Percentiles rank a stretch among this genome's conserved stretches.
Conservation (phyloP, 2,888 invertebrate genomes). For the Nipponacmea schrenckii region DNA sequence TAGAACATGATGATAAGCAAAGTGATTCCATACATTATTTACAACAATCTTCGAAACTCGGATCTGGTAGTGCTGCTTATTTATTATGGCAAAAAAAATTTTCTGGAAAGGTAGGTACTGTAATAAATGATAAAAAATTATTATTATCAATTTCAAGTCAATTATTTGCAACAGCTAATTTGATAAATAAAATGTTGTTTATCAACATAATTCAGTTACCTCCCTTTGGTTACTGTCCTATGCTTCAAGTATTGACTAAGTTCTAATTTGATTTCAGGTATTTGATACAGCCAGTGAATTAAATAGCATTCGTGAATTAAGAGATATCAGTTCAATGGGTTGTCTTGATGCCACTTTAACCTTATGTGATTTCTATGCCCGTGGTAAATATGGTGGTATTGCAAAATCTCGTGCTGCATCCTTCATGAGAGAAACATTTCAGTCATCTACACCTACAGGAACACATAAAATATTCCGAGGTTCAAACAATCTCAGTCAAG, state of each 20-base stretch:
- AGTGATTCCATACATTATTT: slow-evolving; percentile 45
- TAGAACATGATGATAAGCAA: slow-evolving; percentile 41
- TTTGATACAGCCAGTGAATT: slow-evolving; percentile 50
- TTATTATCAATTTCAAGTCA: not conserved
- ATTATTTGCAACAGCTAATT: too few relatives aligned
- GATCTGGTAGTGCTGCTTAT: slow-evolving; percentile 51
- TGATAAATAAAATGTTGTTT: too few relatives aligned
- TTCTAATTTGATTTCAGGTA: slow-evolving; percentile 30
- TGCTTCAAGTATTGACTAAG: too few relatives aligned
- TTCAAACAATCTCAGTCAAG: slow-evolving; percentile 55
- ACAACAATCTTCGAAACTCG: slow-evolving; percentile 42
- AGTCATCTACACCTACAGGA: slow-evolving; percentile 51
- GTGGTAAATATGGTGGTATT: slow-evolving; percentile 57
- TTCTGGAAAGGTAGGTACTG: slow-evolving; percentile 24
- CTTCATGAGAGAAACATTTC: slow-evolving; percentile 55
- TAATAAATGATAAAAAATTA: not conserved
- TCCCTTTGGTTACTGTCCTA: too few relatives aligned
- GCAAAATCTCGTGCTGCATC: slow-evolving; percentile 45
- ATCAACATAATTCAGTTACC: too few relatives aligned
- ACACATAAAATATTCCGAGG: slow-evolving; percentile 51
- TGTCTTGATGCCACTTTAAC: slow-evolving; percentile 52
- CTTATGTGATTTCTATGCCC: slow-evolving; percentile 55
- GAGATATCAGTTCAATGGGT: slow-evolving; percentile 52
- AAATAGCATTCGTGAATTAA: slow-evolving; percentile 55
- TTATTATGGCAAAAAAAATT: slow-evolving; percentile 48